Base-by-base conservation (phyloP, 1,140 invertebrate genomes). In the Dreissena rostriformis region DNA sequence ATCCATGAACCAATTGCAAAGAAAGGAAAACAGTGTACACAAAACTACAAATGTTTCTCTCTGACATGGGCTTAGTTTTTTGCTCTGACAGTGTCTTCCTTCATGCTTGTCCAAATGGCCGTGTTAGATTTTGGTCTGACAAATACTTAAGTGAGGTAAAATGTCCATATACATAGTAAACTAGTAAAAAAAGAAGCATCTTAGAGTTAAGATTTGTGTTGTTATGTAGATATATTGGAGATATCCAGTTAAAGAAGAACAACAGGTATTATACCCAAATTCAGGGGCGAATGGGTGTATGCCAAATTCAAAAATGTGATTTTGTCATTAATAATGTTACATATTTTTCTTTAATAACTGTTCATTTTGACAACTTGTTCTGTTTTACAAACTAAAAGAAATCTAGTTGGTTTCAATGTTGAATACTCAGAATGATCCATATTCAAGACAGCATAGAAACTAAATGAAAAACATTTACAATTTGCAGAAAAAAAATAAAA, bases 1-100 rank as follows among this genome's bases (percentile, higher is more conserved):
- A 68, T 52, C n/a, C 26, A 52, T 26, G 66, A 80, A 57, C n/a
- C 52, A 2, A 57, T 83, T 28, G 72, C 72, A 7, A 14, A 83
- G 29, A 22, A 22, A 68, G n/a, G 2, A 75, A 53, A 39, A 6
- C 49, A 29, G 65, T 53, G 1, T 57, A 51, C 15, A 70, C 67
- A 19, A 67, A 83, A 76, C 51, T 68, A 26, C 14, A 53, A 28
- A 66, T 75, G 14, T 29, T 6, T 55, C 22, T 83, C 4, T 17
- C 10, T 11, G 52, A 76, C 15, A 15, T 19, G 57, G 71, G 70
- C 51, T 24, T 82, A n/a, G 4, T 73, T 28, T 73, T 19, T 57
- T 57, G 12, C 12, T 57, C 53, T 14, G 39, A n/a, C 39, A 26
- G 26, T 19, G 71, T 53, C 22, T 0, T 85, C 39, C 28, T 79